Evolutionary conservation across 2,888 invertebrate genomes (phyloP), one percentile per base, ranked within the genome.

Genomic region (Chrysodeixis includens): DNA sequence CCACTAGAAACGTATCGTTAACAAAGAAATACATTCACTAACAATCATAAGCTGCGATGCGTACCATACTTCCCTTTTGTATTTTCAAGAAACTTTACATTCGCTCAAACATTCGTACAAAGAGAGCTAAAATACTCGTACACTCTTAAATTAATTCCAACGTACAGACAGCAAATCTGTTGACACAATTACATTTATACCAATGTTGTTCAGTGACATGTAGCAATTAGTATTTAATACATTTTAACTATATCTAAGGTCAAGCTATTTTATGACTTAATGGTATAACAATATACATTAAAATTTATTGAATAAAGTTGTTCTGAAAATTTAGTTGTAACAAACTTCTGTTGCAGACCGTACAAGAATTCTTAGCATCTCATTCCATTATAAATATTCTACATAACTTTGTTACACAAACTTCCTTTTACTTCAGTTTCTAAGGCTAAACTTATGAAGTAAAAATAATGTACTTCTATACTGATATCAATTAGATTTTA

Each of bases 71-170:
- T 16, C 46, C 10, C 10, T 18, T 49, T 18, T 20, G 20, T 49
- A 20, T 20, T n/a, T 49, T 18, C 46, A 10, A 49, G 46, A 18
- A 46, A 10, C 20, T 49, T 49, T 18, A 20, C 18, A 49, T 49
- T 49, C 18, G 1, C 18, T 49, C 18, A 18, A 49, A 49, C 46
- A 49, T 20, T 20, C 10, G 10, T 49, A 20, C 18, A 18, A 16
- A 49, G 18, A 49, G 46, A 18, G 10, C 46, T 18, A 20, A 20
- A 49, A 49, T 18, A 49, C 46, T 40, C n/a, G n/a, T 40, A 46
- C 46, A 10, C 46, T 49, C 46, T 49, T 49, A 49, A 49, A 49
- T 49, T 49, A 18, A 49, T 49, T 49, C 18, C 8, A 46, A 18
- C 18, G 18, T 46, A 46, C 26, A 26, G 26, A 4, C 26, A 26